These are phyloP conservation scores for Neomorphus geoffroyi DNA, from an alignment of 2,797 vertebrate genomes.

Conservation along the genomic window DNA sequence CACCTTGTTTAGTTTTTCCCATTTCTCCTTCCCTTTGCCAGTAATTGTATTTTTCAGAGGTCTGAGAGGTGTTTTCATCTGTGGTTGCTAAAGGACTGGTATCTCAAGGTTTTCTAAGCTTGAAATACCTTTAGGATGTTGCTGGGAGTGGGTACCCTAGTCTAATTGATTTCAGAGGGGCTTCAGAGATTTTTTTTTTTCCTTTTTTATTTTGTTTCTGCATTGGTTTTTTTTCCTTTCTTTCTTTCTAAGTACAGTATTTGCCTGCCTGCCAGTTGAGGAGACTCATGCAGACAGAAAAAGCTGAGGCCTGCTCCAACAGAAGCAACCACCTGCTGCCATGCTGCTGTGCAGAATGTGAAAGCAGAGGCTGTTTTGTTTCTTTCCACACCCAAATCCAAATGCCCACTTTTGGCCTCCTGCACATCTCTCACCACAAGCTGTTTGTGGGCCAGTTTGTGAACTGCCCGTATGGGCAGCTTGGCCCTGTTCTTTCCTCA, in stretches of 20 bases:
- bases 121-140: background rate
- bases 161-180: background rate
- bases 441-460: background rate
- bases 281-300: background rate
- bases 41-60: background rate
- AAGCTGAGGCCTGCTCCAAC: rapidly evolving
- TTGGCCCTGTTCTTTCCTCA: background rate
- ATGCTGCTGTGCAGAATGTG: rapidly evolving
- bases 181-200: background rate
- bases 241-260: background rate
- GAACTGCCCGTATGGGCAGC: background rate
- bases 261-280: background rate
- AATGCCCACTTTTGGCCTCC: rapidly evolving
- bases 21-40: background rate
- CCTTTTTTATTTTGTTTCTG: background rate
- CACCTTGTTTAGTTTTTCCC: background rate
- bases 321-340: background rate
- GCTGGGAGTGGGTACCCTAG: background rate
- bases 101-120: background rate
- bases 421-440: background rate
- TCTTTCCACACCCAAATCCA: background rate
- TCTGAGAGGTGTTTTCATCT: background rate
- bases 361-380: background rate
- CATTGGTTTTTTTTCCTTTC: background rate
- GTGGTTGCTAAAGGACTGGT: background rate